A percentile compares a stretch with the other conserved stretches of the same genome.
Evolutionary conservation across 2,113 vertebrate species (phyloP).

Genomic region (Sterrhoptilus dennistouni): DNA sequence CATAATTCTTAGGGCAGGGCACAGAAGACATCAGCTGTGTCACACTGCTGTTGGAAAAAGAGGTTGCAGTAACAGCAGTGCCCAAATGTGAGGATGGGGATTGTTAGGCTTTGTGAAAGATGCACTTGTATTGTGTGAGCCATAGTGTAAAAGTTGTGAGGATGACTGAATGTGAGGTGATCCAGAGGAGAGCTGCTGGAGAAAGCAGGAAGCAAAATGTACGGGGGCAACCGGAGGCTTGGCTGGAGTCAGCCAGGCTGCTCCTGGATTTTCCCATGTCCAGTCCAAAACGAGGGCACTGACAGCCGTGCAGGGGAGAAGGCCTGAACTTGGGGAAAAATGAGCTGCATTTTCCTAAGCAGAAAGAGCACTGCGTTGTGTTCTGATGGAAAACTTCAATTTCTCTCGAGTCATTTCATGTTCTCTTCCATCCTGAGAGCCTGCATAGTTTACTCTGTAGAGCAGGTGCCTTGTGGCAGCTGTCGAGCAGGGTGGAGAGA

Average conservation of each 20-base stretch:
- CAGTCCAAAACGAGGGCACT: background rate
- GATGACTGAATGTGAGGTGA: background rate
- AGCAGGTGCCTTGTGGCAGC: conserved; percentile 22
- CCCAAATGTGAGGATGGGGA: background rate
- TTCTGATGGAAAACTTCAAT: background rate
- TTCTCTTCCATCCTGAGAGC: background rate
- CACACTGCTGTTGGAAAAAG: background rate
- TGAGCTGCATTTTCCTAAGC: background rate
- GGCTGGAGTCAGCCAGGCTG: background rate
- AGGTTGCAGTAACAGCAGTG: background rate
- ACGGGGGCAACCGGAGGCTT: background rate
- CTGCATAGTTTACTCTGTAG: background rate
- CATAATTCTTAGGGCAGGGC: background rate
- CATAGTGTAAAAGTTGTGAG: background rate
- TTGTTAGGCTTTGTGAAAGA: background rate
- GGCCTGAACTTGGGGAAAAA: background rate
- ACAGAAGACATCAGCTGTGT: background rate
- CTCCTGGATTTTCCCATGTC: background rate
- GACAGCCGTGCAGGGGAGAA: background rate
- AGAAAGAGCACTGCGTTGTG: background rate
- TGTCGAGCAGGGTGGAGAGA: background rate
- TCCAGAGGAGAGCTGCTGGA: background rate
- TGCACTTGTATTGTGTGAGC: background rate
- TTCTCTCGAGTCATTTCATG: fast-evolving
- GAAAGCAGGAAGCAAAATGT: background rate